These are phyloP conservation scores for Oncorhynchus keta DNA, from an alignment of 2,113 vertebrate genomes.

Conservation along the genomic window DNA sequence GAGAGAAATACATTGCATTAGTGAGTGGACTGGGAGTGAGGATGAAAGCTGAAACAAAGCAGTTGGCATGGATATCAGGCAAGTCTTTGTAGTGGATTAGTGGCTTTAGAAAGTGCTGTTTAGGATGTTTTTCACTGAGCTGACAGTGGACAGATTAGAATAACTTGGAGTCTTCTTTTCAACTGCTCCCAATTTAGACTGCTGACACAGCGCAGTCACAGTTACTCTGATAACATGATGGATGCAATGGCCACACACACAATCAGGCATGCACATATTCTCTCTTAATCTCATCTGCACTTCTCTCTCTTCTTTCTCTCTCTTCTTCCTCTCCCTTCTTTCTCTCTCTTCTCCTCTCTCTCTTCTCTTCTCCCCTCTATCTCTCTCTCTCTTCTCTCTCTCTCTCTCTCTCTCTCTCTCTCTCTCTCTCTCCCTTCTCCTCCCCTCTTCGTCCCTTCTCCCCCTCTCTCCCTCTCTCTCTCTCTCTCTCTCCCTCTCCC, in stretches of 20 bases:
- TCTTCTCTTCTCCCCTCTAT: neutral
- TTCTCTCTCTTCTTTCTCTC: neutral
- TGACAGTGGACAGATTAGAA: neutral
- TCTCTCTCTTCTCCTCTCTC: neutral
- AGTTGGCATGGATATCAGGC: neutral
- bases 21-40: neutral
- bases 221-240: neutral
- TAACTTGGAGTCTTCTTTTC: neutral
- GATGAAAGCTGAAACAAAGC: slow-evolving; percentile 5
- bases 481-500: neutral
- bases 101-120: slow-evolving; percentile 1
- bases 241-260: neutral
- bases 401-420: neutral
- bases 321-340: neutral
- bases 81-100: slow-evolving; percentile 1
- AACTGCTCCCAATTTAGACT: neutral
- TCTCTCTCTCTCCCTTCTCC: no score
- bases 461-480: neutral
- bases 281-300: no score
- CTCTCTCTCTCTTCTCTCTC: neutral
- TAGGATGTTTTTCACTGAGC: neutral
- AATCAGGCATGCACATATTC: neutral
- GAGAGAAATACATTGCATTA: neutral
- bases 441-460: accelerated
- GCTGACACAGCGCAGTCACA: neutral